Base-by-base conservation (phyloP, 2,113 vertebrate species). In the Urocitellus parryii region DNA sequence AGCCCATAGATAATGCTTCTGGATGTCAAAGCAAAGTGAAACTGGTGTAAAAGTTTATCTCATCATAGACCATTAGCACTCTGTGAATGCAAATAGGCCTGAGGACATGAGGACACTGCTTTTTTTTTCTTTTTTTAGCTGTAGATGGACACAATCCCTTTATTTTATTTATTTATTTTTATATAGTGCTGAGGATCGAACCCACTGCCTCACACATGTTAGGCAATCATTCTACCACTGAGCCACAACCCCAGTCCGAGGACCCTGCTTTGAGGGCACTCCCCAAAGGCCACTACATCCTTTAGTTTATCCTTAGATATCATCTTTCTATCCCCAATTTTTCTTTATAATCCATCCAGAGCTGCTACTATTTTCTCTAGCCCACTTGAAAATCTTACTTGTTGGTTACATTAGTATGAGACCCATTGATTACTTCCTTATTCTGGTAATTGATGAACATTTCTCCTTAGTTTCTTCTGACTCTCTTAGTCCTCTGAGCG, bases 261-360 rank as follows among this genome's bases (percentile, higher is more conserved):
- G 9, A n/a, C 58, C 5, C 24, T 45, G 22, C 48, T 51, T 42
- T 80, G 39, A 88, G 39, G 2, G 13, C 51, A 39, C 32, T 32
- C 42, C 32, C 32, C 0, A 6, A 14, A 32, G 24, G 34, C 5
- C 0, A 45, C 58, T 9, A 8, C 0, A 3, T 53, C 29, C 27
- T n/a, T 61, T 27, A 8, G 7, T 27, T 88, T 45, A 61, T 39
- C 42, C n/a, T 74, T 45, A 65, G 8, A 58, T 20, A 80, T 18
- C 51, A 76, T 27, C 32, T 84, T 65, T 25, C 22, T 29, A 34
- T 72, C 34, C 51, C 22, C 32, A 74, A 22, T 29, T 70, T 24
- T 81, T 37, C 53, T 67, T 80, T 42, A 37, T 61, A 91, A 67
- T 70, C 45, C 70, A 61, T 48, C 39, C n/a, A 39, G 4, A 17